These are phyloP conservation scores for Micromys minutus DNA, from an alignment of 2,113 vertebrate genomes.

Conservation along the genomic window DNA sequence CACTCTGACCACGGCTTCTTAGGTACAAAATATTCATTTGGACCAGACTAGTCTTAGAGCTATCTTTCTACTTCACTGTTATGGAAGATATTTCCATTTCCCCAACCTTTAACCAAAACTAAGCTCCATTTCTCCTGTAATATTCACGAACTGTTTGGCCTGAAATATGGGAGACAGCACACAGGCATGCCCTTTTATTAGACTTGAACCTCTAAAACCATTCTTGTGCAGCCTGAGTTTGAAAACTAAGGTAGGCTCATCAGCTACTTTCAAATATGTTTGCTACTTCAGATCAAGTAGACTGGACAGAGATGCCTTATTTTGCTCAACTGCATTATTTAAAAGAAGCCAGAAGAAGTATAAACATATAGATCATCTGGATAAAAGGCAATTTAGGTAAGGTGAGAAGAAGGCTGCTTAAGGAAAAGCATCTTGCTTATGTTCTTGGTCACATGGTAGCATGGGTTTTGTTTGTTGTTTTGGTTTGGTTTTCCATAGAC, in stretches of 20 bases:
- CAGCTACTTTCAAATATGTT: background rate
- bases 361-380: background rate
- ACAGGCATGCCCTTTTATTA: rapidly evolving
- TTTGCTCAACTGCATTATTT: background rate
- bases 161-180: background rate
- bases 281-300: background rate
- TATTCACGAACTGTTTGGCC: background rate
- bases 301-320: background rate
- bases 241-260: background rate
- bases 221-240: too few relatives aligned
- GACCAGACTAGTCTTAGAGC: background rate
- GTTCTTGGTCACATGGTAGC: background rate
- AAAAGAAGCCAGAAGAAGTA: background rate
- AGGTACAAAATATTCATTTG: background rate
- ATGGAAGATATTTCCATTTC: background rate
- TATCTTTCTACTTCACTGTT: background rate
- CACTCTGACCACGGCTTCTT: background rate
- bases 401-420: background rate
- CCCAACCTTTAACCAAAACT: too few relatives aligned
- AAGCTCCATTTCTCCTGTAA: background rate
- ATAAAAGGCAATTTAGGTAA: background rate
- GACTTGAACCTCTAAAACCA: background rate
- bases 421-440: background rate
- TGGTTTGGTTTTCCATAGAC: background rate
- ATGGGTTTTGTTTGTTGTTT: background rate